Evolutionary conservation across 2,113 vertebrate species (phyloP), one percentile per base, ranked within the genome.

Genomic region (Gallinago jamesoni): DNA sequence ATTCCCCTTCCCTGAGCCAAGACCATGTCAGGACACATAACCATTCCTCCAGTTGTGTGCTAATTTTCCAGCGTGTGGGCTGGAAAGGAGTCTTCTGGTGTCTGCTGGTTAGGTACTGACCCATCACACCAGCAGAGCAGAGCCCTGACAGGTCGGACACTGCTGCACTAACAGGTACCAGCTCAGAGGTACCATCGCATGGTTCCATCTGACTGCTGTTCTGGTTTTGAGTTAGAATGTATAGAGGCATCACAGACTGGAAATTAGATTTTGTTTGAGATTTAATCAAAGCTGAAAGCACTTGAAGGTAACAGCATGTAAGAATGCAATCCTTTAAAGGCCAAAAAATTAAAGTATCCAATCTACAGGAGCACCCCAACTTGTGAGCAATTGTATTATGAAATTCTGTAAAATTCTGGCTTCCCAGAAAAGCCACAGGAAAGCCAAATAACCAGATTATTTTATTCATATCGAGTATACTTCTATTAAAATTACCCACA

Each of bases 391-490:
- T 14, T 72, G 11, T n/a, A 55, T 79, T 68, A 68, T 24, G 30
- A 35, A 64, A 79, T 31, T 63, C 43, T 18, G 12, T 74, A 43
- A 52, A 92, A 43, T 12, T 35, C 56, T 60, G 53, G 15, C 50
- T 89, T 89, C 55, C 69, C 41, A 66, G 84, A 92, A 93, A 72
- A 60, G 62, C 57, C 43, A 17, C 62, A 56, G 45, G 55, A 79
- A 87, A 85, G 4, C 43, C 53, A 75, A 47, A 66, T 25, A 93
- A 66, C 19, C 14, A 37, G 52, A 57, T 80, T 64, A 35, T 79
- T 87, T 67, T 56, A 57, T 72, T 41, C 39, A n/a, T 76, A 50
- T 74, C 27, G 60, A 76, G 45, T 48, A 18, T 6, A 27, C 13
- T 60, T 48, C 14, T 35, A 3, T 59, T 50, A 72, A 53, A 63